These are phyloP conservation scores for Dipodomys ordii DNA, from an alignment of 2,113 vertebrate genomes.

Conservation along the genomic window DNA sequence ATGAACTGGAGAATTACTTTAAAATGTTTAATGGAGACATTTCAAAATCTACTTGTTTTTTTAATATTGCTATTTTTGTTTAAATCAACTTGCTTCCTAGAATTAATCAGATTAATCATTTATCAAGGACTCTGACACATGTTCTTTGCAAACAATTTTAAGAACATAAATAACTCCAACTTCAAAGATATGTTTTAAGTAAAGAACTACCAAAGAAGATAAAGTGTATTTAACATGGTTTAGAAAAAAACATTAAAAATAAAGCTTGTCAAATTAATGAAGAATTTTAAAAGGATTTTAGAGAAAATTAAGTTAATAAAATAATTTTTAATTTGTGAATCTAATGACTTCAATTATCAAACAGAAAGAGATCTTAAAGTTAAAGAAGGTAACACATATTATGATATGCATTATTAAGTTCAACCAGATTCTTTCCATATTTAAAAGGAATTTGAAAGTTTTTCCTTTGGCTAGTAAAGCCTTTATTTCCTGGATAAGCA, in stretches of 20 bases:
- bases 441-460: not conserved
- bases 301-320: not conserved
- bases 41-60: conserved; percentile 12
- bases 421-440: not conserved
- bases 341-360: not conserved
- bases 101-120: conserved; percentile 2
- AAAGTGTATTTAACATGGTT: not conserved
- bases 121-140: not conserved
- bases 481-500: not conserved
- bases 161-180: not conserved
- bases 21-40: conserved; percentile 39
- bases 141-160: not conserved
- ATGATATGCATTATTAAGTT: not conserved
- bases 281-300: not conserved
- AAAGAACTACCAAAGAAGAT: not conserved
- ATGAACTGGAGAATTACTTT: conserved; percentile 39
- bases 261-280: not conserved
- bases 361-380: not conserved
- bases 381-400: not conserved
- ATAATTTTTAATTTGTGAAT: conserved; percentile 25
- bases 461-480: not conserved
- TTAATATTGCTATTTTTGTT: conserved; percentile 17
- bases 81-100: conserved; percentile 4
- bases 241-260: not conserved
- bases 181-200: not conserved